Conservation (phyloP, 2,888 invertebrate species). For the Kryphioiulus occultus region DNA sequence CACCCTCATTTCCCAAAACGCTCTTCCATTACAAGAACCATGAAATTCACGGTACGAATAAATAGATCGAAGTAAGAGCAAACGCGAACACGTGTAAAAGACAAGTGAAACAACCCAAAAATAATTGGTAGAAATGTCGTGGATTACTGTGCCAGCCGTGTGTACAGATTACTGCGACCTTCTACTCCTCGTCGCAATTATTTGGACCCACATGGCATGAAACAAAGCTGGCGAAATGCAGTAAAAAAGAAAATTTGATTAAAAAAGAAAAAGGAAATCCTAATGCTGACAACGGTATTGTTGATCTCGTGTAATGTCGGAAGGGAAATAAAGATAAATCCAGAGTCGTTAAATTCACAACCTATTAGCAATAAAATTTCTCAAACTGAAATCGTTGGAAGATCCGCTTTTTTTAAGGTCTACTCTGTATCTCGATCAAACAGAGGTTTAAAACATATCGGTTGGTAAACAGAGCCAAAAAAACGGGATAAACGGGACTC, state of each 20-base stretch:
- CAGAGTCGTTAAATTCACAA: conserved; percentile 15
- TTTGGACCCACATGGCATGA: not conserved
- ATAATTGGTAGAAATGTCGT: conserved; percentile 20
- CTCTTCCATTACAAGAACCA: not conserved
- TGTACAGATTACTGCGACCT: not conserved
- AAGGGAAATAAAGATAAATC: conserved; percentile 9
- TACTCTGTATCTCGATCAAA: not conserved
- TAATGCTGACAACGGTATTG: not conserved
- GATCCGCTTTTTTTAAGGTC: not conserved
- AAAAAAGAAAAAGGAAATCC: not conserved
- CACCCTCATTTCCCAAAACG: not conserved
- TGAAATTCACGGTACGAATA: not conserved
- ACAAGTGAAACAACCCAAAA: conserved; percentile 27
- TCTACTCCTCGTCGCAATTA: not conserved
- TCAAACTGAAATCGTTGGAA: not conserved
- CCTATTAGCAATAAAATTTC: conserved; percentile 25
- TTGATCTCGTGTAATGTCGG: not conserved
- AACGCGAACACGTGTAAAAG: conserved; percentile 22
- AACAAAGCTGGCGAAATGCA: not conserved
- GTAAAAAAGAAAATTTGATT: not conserved
- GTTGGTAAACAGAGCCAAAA: not conserved
- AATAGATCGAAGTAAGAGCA: not conserved
- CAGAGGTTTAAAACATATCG: not conserved
- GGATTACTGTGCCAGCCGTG: conserved; percentile 20
- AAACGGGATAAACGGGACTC: not conserved